Conservation (phyloP, 2,113 vertebrate genomes). For the Bubo bubo region DNA sequence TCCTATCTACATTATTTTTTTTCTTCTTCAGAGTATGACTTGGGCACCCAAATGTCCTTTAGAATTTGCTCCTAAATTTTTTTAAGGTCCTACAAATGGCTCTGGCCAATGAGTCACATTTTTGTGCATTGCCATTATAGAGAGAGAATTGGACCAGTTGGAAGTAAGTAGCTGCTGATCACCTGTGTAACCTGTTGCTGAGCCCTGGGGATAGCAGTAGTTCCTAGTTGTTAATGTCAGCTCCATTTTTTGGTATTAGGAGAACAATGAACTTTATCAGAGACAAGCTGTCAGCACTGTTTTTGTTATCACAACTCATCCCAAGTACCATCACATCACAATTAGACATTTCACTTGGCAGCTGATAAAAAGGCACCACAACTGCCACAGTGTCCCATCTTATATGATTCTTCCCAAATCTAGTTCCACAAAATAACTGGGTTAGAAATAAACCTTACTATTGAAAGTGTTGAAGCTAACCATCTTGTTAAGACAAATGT, state of each 20-base stretch:
- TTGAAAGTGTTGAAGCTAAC: not conserved
- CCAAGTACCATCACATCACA: not conserved
- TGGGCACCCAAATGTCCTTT: not conserved
- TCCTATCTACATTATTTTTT: not conserved
- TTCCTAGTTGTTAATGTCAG: not conserved
- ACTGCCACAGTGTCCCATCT: not conserved
- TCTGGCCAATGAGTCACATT: not conserved
- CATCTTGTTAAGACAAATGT: not conserved
- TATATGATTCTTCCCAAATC: not conserved
- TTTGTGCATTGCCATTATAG: not conserved
- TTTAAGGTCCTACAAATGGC: not conserved
- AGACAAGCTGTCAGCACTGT: not conserved
- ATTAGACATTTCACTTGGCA: not conserved
- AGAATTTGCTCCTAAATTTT: not conserved
- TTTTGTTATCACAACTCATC: not conserved
- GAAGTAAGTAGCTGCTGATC: not conserved
- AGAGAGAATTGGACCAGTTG: not conserved
- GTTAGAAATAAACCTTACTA: not conserved
- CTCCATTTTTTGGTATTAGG: not conserved
- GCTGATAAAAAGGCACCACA: not conserved
- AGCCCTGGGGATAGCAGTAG: not conserved
- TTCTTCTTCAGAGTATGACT: not conserved
- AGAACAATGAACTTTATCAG: not conserved
- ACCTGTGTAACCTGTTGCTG: not conserved
- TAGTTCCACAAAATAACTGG: not conserved